Conservation (phyloP, 2,888 invertebrate species). For the Drosophila nr. perissopoda region DNA sequence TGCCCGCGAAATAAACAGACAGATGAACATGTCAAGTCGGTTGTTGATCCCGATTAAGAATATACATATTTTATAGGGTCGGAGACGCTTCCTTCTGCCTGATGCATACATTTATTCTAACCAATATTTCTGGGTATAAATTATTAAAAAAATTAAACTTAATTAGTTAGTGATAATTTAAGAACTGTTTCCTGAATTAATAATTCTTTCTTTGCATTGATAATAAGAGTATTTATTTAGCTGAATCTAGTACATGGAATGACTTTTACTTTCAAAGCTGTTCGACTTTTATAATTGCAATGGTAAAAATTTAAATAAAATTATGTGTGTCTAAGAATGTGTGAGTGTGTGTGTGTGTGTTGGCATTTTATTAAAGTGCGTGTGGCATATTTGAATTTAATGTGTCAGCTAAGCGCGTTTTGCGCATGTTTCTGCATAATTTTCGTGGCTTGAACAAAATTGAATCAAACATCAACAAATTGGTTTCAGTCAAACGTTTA, state of each 20-base stretch:
- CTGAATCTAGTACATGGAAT: background rate
- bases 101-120: background rate
- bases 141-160: too few species aligned
- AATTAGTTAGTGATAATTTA: too few species aligned
- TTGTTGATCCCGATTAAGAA: background rate
- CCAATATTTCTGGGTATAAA: background rate
- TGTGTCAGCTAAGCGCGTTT: constrained; percentile 21
- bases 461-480: constrained; percentile 71
- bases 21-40: background rate
- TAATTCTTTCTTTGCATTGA: background rate
- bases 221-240: background rate
- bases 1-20: too few species aligned
- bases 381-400: constrained; percentile 30
- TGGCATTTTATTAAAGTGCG: background rate
- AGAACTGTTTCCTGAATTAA: too few species aligned
- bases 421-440: constrained; percentile 58
- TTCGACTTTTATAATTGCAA: background rate
- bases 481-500: constrained; percentile 37
- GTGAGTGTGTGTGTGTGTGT: background rate
- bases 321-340: background rate
- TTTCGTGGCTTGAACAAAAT: constrained; percentile 56
- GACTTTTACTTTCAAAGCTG: background rate
- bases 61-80: background rate
- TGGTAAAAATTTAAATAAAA: background rate
- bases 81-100: background rate